Percentiles rank a stretch among this genome's conserved stretches.
phyloP scores from a whole-genome alignment of 2,797 vertebrate species.

The Anolis apletophallus region DNA sequence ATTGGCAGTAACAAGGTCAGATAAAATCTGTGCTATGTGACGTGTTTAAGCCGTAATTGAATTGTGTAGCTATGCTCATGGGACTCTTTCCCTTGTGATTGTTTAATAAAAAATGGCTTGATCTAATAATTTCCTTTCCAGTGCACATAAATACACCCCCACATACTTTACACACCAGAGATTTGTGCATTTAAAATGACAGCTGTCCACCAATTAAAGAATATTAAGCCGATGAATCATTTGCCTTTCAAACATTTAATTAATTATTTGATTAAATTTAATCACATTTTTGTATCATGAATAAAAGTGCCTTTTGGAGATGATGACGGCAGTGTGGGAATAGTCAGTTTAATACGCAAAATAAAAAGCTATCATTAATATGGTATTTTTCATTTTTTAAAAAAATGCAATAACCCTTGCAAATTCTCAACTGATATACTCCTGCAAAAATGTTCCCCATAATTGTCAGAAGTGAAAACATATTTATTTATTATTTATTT shows the following conservation, averaged over 20 bases:
- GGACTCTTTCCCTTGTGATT: not conserved
- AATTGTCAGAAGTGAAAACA: not conserved
- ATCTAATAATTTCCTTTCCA: slow-evolving; percentile 25
- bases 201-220: slow-evolving; percentile 10
- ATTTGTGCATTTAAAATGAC: not conserved
- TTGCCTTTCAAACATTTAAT: not conserved
- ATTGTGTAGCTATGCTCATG: not conserved
- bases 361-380: not conserved
- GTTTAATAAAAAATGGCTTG: not conserved
- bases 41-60: not conserved
- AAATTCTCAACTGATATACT: not conserved
- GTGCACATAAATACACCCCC: not conserved
- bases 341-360: not conserved
- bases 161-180: not conserved
- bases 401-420: not conserved
- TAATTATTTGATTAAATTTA: not conserved
- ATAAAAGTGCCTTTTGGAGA: not conserved
- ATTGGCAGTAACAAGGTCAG: not conserved
- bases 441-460: not conserved
- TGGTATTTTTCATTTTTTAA: not conserved
- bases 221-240: slow-evolving; percentile 9
- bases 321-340: not conserved
- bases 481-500: too few species aligned
- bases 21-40: not conserved
- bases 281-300: not conserved